phyloP scores from a whole-genome alignment of 2,113 vertebrate genomes.

The Eclectus roratus region DNA sequence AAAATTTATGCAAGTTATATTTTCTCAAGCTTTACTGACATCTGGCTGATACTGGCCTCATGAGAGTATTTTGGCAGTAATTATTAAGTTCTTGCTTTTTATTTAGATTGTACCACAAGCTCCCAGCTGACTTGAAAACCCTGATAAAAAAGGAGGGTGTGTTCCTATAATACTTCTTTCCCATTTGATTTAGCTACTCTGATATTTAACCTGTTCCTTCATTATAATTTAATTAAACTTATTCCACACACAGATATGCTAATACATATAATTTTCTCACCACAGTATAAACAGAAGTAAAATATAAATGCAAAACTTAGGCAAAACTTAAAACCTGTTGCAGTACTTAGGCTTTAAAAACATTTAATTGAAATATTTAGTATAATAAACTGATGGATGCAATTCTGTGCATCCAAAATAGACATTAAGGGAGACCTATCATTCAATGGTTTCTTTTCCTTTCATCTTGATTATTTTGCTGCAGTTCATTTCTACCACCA shows the following conservation, averaged over 20 bases:
- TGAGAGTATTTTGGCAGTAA: background rate
- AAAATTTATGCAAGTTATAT: background rate
- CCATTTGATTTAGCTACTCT: background rate
- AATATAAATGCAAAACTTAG: constrained; percentile 22
- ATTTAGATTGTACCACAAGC: background rate
- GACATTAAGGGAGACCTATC: background rate
- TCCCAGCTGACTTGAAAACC: constrained; percentile 4
- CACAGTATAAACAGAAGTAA: background rate
- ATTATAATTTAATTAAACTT: constrained; percentile 37
- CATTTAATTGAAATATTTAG: background rate
- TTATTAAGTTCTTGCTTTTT: background rate
- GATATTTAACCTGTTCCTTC: constrained; percentile 12
- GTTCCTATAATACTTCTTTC: background rate
- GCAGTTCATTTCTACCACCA: background rate
- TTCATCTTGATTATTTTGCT: background rate
- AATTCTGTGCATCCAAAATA: background rate
- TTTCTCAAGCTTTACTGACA: background rate
- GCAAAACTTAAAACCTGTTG: background rate
- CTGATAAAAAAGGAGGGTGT: background rate
- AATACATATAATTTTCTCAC: constrained; percentile 22
- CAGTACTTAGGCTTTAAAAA: background rate
- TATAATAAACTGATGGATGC: background rate
- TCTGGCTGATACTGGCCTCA: background rate
- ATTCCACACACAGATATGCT: background rate
- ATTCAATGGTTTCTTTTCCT: background rate